Evolutionary conservation across 2,113 vertebrate species (phyloP).

Genomic region (Catagonus wagneri): DNA sequence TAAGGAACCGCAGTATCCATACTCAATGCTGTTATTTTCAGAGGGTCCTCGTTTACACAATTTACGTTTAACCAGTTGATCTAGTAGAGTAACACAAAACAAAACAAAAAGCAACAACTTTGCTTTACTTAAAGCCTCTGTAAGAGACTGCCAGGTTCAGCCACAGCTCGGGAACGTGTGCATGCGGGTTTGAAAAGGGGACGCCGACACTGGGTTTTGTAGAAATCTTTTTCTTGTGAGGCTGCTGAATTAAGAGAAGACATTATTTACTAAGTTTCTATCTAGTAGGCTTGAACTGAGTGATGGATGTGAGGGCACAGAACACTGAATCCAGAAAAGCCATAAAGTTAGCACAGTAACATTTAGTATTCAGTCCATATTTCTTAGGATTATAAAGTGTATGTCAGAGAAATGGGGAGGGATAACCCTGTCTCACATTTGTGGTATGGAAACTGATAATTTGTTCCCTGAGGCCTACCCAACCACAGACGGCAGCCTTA

Average conservation of each 20-base stretch:
- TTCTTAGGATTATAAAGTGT: not conserved
- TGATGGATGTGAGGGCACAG: not conserved
- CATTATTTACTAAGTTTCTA: not conserved
- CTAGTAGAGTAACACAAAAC: not conserved
- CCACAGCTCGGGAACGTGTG: not conserved
- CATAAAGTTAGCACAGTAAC: not conserved
- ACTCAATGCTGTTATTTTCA: not conserved
- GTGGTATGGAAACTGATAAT: not conserved
- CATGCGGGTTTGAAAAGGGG: not conserved
- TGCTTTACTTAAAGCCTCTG: not conserved
- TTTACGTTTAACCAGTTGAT: not conserved
- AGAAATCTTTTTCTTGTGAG: constrained; percentile 17
- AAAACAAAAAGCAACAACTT: not conserved
- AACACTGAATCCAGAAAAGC: not conserved
- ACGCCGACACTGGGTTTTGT: not conserved
- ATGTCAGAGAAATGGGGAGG: not conserved
- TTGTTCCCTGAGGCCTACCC: not conserved
- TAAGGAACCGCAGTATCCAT: not conserved
- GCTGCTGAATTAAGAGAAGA: not conserved
- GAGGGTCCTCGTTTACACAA: not conserved
- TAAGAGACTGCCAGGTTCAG: not conserved
- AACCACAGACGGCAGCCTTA: not conserved
- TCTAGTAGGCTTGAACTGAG: not conserved
- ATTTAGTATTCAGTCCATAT: not conserved
- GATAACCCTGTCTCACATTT: not conserved